phyloP scores from a whole-genome alignment of 2,797 vertebrate species.

The Rachycentron canadum region DNA sequence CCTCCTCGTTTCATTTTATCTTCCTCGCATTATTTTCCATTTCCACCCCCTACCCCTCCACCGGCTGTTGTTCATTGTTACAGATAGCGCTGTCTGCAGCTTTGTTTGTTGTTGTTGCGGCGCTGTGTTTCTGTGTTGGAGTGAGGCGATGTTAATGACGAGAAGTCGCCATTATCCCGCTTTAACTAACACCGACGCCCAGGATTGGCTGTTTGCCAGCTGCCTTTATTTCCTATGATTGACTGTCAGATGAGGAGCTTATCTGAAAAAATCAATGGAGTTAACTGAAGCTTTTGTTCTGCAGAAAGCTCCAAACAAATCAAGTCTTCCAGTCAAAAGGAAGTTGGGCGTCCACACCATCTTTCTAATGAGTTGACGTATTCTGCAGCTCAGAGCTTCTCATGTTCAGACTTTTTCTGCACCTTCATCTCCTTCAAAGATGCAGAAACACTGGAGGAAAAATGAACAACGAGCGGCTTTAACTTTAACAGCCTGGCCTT shows the following conservation, averaged over 20 bases:
- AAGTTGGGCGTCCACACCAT: constrained; percentile 18
- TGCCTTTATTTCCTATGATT: constrained; percentile 13
- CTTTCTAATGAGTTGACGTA: constrained; percentile 60
- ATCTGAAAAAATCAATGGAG: constrained; percentile 17
- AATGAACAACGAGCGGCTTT: constrained; percentile 14
- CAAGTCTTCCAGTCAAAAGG: constrained; percentile 24
- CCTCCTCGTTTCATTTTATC: constrained; percentile 26
- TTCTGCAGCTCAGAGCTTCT: constrained; percentile 35
- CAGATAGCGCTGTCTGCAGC: constrained; percentile 2
- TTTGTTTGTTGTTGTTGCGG: constrained; percentile 32
- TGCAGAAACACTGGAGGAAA: constrained; percentile 29
- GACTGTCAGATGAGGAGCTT: constrained; percentile 14
- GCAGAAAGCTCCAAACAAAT: constrained; percentile 29
- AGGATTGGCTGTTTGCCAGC: constrained; percentile 19
- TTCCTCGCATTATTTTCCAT: constrained; percentile 11
- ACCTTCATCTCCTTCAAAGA: constrained; percentile 53
- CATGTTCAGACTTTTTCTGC: constrained; percentile 17
- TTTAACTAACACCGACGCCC: constrained; percentile 7
- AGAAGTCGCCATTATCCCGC: constrained; percentile 26
- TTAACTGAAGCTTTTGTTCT: constrained; percentile 33
- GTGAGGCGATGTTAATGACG: neutral
- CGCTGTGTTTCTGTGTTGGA: neutral
- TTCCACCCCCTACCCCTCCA: neutral
- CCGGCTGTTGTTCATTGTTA: constrained; percentile 11
- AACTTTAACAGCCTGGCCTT: constrained; percentile 39